phyloP scores from a whole-genome alignment of 2,888 invertebrate genomes.

The Argyra leucocephala region DNA sequence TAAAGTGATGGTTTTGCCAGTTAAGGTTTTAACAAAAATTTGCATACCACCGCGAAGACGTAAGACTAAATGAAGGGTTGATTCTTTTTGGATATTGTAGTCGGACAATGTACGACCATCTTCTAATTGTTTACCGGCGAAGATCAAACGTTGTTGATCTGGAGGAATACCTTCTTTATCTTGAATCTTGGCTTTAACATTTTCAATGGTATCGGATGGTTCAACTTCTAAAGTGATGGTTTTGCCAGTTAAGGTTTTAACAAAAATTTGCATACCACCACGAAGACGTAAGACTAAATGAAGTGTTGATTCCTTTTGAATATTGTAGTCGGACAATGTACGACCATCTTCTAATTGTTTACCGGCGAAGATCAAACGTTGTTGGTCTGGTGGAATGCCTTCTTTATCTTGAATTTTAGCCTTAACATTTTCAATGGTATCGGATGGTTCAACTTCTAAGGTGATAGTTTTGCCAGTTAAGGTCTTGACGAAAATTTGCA shows the following conservation, averaged over 20 bases:
- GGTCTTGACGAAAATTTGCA: constrained; percentile 20
- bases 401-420: constrained; percentile 20
- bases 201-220: constrained; percentile 25
- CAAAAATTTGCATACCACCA: constrained; percentile 31
- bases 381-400: constrained; percentile 20
- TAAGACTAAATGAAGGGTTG: constrained; percentile 18
- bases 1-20: constrained; percentile 19
- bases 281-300: constrained; percentile 32
- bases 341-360: constrained; percentile 26
- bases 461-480: constrained; percentile 20
- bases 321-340: constrained; percentile 32
- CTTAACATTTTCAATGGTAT: constrained; percentile 20
- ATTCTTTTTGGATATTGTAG: constrained; percentile 20
- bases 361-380: constrained; percentile 20
- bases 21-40: constrained; percentile 19
- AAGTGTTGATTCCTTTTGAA: constrained; percentile 33
- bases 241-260: constrained; percentile 32
- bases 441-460: constrained; percentile 19
- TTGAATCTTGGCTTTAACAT: constrained; percentile 20
- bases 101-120: constrained; percentile 19
- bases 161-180: constrained; percentile 20
- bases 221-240: constrained; percentile 31
- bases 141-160: constrained; percentile 21
- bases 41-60: constrained; percentile 20
- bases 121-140: constrained; percentile 19